Conservation (phyloP, 2,888 invertebrate species). For the Eupelmus urozonus region DNA sequence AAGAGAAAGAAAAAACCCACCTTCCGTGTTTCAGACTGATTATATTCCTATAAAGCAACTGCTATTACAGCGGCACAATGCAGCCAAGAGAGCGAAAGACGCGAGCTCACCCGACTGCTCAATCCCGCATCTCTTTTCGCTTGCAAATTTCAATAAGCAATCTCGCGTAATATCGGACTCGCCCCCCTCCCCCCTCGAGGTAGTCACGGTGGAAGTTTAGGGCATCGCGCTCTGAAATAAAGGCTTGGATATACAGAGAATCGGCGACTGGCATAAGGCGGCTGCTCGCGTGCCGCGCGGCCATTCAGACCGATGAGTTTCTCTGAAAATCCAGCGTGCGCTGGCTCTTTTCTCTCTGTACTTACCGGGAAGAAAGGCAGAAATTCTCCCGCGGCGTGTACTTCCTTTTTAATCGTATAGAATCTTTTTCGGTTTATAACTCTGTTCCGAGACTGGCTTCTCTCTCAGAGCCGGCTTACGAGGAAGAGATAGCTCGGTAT, state of each 20-base stretch:
- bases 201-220: slow-evolving; percentile 54
- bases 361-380: background rate
- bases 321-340: slow-evolving; percentile 61
- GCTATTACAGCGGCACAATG: slow-evolving; percentile 2
- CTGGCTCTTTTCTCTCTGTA: background rate
- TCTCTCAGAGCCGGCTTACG: no score
- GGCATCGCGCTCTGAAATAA: slow-evolving; percentile 55
- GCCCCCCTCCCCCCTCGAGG: slow-evolving; percentile 59
- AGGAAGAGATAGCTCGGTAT: no score
- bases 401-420: slow-evolving; percentile 31
- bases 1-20: background rate
- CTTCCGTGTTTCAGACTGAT: slow-evolving; percentile 37
- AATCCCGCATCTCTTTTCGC: slow-evolving; percentile 34
- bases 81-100: background rate
- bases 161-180: slow-evolving; percentile 64
- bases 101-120: slow-evolving; percentile 30
- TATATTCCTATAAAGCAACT: slow-evolving; percentile 53
- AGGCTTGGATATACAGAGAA: slow-evolving; percentile 35
- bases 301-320: slow-evolving; percentile 68
- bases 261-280: slow-evolving; percentile 59
- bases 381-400: slow-evolving; percentile 19
- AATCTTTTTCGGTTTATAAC: slow-evolving; percentile 16
- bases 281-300: slow-evolving; percentile 67
- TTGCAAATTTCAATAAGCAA: slow-evolving; percentile 65
- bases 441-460: background rate